A percentile compares a stretch with the other conserved stretches of the same genome.
phyloP scores from a whole-genome alignment of 2,797 vertebrate species.

The Acipenser ruthenus region DNA sequence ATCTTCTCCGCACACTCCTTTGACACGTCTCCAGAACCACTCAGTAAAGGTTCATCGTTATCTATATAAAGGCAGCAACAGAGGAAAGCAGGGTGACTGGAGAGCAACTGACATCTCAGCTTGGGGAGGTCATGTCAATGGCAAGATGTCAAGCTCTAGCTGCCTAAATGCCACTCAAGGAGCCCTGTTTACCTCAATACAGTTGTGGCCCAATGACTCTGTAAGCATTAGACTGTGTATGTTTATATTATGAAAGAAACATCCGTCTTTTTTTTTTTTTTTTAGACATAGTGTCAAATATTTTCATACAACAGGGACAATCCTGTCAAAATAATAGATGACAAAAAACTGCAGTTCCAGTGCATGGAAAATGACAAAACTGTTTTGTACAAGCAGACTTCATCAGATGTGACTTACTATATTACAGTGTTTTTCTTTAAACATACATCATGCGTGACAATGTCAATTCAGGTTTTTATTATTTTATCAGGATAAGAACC shows the following conservation, averaged over 20 bases:
- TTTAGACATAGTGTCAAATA: neutral
- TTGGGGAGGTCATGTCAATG: neutral
- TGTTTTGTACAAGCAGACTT: neutral
- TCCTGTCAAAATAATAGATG: neutral
- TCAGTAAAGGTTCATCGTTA: slow-evolving; percentile 92
- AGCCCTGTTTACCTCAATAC: neutral
- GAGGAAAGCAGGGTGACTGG: neutral
- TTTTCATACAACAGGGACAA: neutral
- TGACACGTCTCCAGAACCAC: slow-evolving; percentile 94
- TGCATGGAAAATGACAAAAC: neutral
- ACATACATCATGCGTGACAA: no score
- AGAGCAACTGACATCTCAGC: neutral
- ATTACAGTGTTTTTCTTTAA: no score
- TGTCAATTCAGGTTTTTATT: no score
- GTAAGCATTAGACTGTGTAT: neutral
- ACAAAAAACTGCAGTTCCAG: neutral
- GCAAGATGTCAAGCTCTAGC: neutral
- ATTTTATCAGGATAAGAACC: no score
- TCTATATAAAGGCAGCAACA: slow-evolving; percentile 48
- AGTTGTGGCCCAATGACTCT: neutral
- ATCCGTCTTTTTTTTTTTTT: neutral
- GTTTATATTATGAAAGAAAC: neutral
- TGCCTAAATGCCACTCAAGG: neutral
- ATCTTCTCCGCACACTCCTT: slow-evolving; percentile 99
- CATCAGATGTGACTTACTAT: no score